A percentile compares a stretch with the other conserved stretches of the same genome.
Evolutionary conservation across 2,888 invertebrate species (phyloP).

Genomic region (Unio pictorum): DNA sequence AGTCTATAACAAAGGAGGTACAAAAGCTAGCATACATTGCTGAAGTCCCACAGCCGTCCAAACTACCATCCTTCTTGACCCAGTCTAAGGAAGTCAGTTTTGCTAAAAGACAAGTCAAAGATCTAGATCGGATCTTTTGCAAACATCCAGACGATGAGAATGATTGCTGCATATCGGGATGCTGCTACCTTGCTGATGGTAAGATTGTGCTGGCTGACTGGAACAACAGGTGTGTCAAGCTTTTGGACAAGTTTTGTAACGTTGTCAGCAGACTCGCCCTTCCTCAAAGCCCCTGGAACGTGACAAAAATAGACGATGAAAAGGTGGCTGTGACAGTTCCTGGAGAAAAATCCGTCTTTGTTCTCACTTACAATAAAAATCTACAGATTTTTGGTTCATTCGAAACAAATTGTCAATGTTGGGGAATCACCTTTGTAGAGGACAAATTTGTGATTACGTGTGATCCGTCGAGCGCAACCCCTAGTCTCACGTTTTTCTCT

Average conservation of each 20-base stretch:
- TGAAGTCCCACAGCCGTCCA: conserved; percentile 14
- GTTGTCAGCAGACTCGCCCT: conserved; percentile 15
- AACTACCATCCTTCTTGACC: conserved; percentile 31
- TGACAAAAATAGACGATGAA: conserved; percentile 22
- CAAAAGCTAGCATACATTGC: conserved; percentile 19
- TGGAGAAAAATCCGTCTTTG: conserved; percentile 20
- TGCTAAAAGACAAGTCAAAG: conserved; percentile 9
- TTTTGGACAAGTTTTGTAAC: conserved; percentile 27
- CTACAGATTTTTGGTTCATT: conserved; percentile 18
- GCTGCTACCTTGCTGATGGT: conserved; percentile 18
- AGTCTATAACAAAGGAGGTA: conserved; percentile 13
- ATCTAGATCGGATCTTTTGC: conserved; percentile 14
- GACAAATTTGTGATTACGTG: conserved; percentile 28
- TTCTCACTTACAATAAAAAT: conserved; percentile 16
- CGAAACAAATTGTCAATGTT: conserved; percentile 28
- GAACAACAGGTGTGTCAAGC: conserved; percentile 31
- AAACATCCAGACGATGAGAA: conserved; percentile 9
- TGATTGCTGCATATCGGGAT: conserved; percentile 19
- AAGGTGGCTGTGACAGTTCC: conserved; percentile 27
- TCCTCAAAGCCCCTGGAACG: conserved; percentile 33
- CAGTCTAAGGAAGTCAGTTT: conserved; percentile 18
- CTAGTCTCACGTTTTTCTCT: conserved; percentile 23
- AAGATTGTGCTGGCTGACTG: conserved; percentile 30
- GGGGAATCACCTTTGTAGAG: conserved; percentile 22
- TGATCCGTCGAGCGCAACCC: conserved; percentile 31